Base-by-base conservation (phyloP, 2,797 vertebrate genomes). In the Pseudomugil tenellus region DNA sequence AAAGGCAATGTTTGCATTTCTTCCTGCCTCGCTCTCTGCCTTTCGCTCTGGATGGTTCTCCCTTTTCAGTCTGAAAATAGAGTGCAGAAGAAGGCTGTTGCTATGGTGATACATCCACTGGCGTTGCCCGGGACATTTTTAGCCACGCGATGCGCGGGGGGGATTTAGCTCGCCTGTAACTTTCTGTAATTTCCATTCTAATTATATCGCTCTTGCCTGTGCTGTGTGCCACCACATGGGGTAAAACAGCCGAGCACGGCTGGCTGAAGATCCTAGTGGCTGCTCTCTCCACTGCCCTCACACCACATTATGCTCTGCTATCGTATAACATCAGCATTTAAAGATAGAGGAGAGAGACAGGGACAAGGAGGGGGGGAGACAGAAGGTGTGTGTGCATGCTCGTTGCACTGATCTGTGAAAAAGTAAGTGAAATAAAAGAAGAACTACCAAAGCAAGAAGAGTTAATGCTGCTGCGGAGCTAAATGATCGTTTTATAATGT, bases 41-140 rank as follows among this genome's bases (percentile, higher is more conserved):
- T 74, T 82, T 79, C 80, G 84, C 87, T 87, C 87, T 91, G 76
- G 84, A 91, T 88, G 78, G 72, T 89, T 92, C 87, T 90, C 87
- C 77, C 82, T 89, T 92, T 91, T 88, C 89, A 78, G 89, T 91
- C 92, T 93, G 90, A 93, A 93, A 93, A 93, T 93, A 93, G 93
- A 92, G 91, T 91, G 90, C 91, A 90, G 93, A 92, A 93, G 90
- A 93, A 93, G 92, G 92, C 92, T 93, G 94, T 94, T 94, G 94
- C 94, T 92, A 94, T 94, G 92, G 94, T 93, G 93, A 94, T 92
- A 93, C 92, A 94, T 94, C 93, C 93, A 92, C 90, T 90, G 93
- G 92, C 93, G 92, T 94, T 92, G 91, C 89, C 90, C 87, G 90
- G 92, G 92, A 93, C 94, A 94, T 94, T 94, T 94, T 94, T 94